Evolutionary conservation across 2,797 vertebrate species (phyloP), one percentile per base, ranked within the genome.

Genomic region (Sus cebifrons): DNA sequence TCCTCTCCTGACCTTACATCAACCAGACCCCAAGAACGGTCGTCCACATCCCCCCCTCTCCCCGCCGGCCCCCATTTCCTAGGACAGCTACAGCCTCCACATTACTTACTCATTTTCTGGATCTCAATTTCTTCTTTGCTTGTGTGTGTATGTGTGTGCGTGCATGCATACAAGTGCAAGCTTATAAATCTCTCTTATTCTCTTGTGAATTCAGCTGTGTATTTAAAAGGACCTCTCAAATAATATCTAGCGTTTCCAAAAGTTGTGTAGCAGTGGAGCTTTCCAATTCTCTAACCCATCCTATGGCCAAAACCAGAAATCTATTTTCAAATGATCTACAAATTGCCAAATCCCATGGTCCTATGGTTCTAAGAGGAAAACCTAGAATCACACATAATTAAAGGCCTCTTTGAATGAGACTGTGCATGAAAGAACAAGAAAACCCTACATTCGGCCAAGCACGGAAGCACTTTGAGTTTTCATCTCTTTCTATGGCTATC

Each of bases 291-390:
- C 9, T 65, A 77, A 25, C 15, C 27, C 36, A 88, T 74, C 29
- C 36, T 86, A 52, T n/a, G 23, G 10, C 36, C 21, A 14, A 67
- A 84, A 16, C 15, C 9, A 73, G 32, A 94, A 64, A 89, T 90
- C 12, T 71, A 89, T 89, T 92, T 92, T 65, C 75, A 89, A 82
- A 60, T 82, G 16, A 89, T 60, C 27, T 56, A 44, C 52, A 74
- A 2, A 49, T 14, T 95, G 70, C 60, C 49, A 68, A 92, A 36
- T 12, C 13, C 27, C 82, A 90, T 71, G 60, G 56, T n/a, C 27
- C 29, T 32, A 9, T 15, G 12, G 49, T 64, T 54, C 49, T 79
- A 67, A 75, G 40, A 89, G 18, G 79, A 92, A 77, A 87, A 29
- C 11, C n/a, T 74, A 84, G 60, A 93, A 29, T 74, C 27, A 56